phyloP scores from a whole-genome alignment of 2,888 invertebrate genomes.

The Plebejus anna region DNA sequence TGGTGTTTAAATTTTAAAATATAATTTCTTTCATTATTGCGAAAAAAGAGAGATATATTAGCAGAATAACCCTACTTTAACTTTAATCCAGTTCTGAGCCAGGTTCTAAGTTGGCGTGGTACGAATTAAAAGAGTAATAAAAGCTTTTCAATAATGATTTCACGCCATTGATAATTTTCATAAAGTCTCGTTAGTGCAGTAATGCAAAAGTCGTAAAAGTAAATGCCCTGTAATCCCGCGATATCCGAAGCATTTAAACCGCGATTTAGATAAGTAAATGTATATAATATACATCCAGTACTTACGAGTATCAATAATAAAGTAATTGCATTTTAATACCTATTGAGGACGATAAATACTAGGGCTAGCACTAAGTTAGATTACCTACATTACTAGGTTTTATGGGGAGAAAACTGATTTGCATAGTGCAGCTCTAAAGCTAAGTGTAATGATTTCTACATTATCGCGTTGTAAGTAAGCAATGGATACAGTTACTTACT shows the following conservation, averaged over 20 bases:
- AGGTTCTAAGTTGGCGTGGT: not conserved
- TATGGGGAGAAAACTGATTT: not conserved
- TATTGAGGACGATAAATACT: not conserved
- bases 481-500: too few relatives aligned
- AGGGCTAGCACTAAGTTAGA: conserved; percentile 8
- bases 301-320: conserved; percentile 23
- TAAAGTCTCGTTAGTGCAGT: conserved; percentile 2
- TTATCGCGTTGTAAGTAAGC: not conserved
- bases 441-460: not conserved
- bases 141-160: not conserved
- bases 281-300: conserved; percentile 5
- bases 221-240: not conserved
- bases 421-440: not conserved
- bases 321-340: conserved; percentile 28
- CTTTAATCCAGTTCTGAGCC: too few relatives aligned
- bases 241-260: not conserved
- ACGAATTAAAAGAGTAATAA: not conserved
- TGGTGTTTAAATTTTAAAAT: too few relatives aligned
- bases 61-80: not conserved
- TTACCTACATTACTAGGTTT: not conserved
- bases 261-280: conserved; percentile 20
- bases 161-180: not conserved
- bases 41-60: not conserved
- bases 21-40: not conserved
- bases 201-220: not conserved